Percentiles rank a stretch among this genome's conserved stretches.
These are phyloP conservation scores for Heliconius charithonia DNA, from an alignment of 2,888 invertebrate species.

Conservation along the genomic window DNA sequence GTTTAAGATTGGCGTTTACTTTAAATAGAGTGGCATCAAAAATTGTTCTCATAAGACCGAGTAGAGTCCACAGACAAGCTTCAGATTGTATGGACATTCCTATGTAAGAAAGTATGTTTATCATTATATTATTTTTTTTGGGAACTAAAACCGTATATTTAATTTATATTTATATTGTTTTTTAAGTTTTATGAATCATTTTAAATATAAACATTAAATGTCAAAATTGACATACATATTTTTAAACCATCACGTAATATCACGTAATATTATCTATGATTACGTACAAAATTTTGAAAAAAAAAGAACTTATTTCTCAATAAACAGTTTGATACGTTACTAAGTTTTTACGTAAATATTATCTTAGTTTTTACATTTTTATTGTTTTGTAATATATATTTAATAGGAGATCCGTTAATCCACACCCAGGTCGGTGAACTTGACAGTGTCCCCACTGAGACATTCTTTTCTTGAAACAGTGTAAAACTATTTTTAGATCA, in stretches of 20 bases:
- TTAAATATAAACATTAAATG: neutral
- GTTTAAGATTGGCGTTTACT: constrained; percentile 81
- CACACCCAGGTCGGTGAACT: neutral
- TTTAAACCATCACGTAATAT: neutral
- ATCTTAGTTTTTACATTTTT: no score
- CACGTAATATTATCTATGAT: neutral
- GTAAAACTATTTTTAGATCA: neutral
- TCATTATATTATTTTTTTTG: constrained; percentile 52
- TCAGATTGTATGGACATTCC: constrained; percentile 80
- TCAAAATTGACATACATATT: constrained; percentile 10
- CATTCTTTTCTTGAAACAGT: neutral
- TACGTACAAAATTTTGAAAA: neutral
- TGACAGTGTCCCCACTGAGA: neutral
- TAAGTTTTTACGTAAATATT: neutral
- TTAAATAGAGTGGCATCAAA: constrained; percentile 83
- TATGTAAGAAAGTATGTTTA: constrained; percentile 72
- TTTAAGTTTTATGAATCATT: neutral
- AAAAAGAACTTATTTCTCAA: neutral
- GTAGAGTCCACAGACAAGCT: constrained; percentile 78
- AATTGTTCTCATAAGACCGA: constrained; percentile 78
- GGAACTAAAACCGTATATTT: neutral
- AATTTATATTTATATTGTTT: neutral
- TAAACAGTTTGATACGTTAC: neutral
- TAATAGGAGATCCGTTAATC: neutral
- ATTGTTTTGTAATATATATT: neutral